phyloP scores from a whole-genome alignment of 2,888 invertebrate species.

The Melipona bicolor region DNA sequence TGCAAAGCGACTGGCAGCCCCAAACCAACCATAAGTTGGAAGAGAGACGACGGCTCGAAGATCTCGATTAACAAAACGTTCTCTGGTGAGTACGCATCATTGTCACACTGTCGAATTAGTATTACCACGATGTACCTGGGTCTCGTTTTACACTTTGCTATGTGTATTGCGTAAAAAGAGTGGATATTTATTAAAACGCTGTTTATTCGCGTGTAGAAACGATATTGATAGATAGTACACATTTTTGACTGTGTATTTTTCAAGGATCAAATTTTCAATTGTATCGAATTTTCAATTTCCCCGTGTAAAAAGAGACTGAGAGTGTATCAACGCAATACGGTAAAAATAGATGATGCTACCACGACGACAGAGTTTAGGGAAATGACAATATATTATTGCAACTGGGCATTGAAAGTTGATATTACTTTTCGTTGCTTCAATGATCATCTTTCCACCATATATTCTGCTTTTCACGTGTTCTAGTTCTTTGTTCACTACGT shows the following conservation, averaged over 20 bases:
- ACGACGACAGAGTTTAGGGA: background rate
- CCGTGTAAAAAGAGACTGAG: no score
- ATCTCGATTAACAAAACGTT: slow-evolving; percentile 94
- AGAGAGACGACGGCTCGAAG: slow-evolving; percentile 94
- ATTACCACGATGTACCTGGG: background rate
- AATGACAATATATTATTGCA: background rate
- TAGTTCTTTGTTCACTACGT: background rate
- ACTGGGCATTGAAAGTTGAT: background rate
- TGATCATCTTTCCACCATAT: background rate
- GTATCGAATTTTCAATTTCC: no score
- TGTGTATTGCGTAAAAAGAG: no score
- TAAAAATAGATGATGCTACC: background rate
- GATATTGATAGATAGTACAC: no score
- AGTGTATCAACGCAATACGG: background rate
- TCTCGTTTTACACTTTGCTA: no score
- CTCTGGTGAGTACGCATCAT: slow-evolving; percentile 86
- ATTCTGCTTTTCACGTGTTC: background rate
- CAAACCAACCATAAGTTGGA: slow-evolving; percentile 95
- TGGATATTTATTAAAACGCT: no score
- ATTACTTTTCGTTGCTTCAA: background rate
- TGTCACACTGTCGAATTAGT: background rate
- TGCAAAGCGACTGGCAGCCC: slow-evolving; percentile 96
- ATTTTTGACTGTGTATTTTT: no score
- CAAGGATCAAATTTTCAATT: no score
- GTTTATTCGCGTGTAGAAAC: no score